Conservation (phyloP, 2,888 invertebrate genomes). For the Harpalus rubripes region DNA sequence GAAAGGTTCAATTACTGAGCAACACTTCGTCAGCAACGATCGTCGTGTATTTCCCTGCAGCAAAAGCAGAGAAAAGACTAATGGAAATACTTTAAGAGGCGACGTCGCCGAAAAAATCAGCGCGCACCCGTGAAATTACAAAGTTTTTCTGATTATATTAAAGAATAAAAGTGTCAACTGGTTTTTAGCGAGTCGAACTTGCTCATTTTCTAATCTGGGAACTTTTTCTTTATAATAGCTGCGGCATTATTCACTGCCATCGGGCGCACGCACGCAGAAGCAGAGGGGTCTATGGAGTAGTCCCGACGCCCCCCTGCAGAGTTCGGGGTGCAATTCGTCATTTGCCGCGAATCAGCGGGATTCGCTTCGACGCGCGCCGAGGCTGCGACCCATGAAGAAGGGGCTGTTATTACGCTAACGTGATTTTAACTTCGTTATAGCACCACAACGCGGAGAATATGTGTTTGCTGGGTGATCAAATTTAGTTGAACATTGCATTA, state of each 20-base stretch:
- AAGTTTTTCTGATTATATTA: slow-evolving; percentile 73
- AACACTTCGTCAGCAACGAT: slow-evolving; percentile 51
- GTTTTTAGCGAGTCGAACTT: slow-evolving; percentile 69
- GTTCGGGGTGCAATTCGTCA: slow-evolving; percentile 45
- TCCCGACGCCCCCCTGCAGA: slow-evolving; percentile 5
- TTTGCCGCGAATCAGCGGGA: slow-evolving; percentile 53
- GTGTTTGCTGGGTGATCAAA: neutral
- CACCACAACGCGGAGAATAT: slow-evolving; percentile 26
- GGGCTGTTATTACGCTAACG: slow-evolving; percentile 51
- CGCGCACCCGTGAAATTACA: slow-evolving; percentile 73
- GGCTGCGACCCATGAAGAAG: slow-evolving; percentile 34
- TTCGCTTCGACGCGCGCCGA: slow-evolving; percentile 44
- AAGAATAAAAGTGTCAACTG: slow-evolving; percentile 72
- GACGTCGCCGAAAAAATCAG: slow-evolving; percentile 72
- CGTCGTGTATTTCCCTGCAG: slow-evolving; percentile 30
- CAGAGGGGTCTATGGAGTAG: neutral
- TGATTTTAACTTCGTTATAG: slow-evolving; percentile 34
- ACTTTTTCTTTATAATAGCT: slow-evolving; percentile 69
- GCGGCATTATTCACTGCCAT: slow-evolving; percentile 65
- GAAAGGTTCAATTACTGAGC: slow-evolving; percentile 52
- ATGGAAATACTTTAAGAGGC: slow-evolving; percentile 72
- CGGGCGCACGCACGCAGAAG: slow-evolving; percentile 32
- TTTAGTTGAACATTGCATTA: no score
- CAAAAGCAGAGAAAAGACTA: slow-evolving; percentile 69
- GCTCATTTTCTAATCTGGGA: slow-evolving; percentile 69